Evolutionary conservation across 2,797 vertebrate genomes (phyloP), one percentile per base, ranked within the genome.

Genomic region (Amblyraja radiata): DNA sequence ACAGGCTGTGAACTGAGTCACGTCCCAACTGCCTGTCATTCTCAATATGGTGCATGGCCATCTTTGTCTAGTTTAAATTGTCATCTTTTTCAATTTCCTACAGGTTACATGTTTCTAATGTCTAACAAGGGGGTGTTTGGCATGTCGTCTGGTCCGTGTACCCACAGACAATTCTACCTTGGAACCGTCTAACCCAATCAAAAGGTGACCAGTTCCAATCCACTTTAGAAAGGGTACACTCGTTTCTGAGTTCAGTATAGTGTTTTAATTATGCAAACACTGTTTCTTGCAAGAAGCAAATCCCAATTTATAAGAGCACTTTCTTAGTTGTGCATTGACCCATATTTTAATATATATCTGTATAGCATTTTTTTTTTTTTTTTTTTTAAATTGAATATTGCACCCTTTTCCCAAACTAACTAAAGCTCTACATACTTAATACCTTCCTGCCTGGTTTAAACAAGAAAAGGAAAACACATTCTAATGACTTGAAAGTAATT

Each of bases 251-350:
- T 92, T 76, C 90, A 74, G 90, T 7, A 5, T 76, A 76, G 90
- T 76, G 90, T 92, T 92, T 92, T 92, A 92, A 63, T 92, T 54
- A n/a, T 14, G 76, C 90, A 92, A 92, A 92, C 90, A 92, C 90
- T 76, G 63, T 91, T 73, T 92, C 39, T 76, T 76, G 54, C 74
- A 92, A 73, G 71, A 73, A 73, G 46, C 68, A 92, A 92, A 92
- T 46, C 73, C 90, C 71, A 92, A 74, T 92, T 91, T 54, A 46
- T 92, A 92, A 92, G 90, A 92, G 90, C 90, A 92, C 90, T 92
- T 92, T 36, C 76, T 92, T 91, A 91, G 71, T 71, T 92, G 68
- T 54, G 13, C 68, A 92, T 92, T 92, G 74, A 28, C 39, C 71
- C 46, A 92, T 76, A 76, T 76, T 54, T 71, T 76, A 92, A 76